Conservation (phyloP, 2,797 vertebrate genomes). For the Sphenopsis melanotis region DNA sequence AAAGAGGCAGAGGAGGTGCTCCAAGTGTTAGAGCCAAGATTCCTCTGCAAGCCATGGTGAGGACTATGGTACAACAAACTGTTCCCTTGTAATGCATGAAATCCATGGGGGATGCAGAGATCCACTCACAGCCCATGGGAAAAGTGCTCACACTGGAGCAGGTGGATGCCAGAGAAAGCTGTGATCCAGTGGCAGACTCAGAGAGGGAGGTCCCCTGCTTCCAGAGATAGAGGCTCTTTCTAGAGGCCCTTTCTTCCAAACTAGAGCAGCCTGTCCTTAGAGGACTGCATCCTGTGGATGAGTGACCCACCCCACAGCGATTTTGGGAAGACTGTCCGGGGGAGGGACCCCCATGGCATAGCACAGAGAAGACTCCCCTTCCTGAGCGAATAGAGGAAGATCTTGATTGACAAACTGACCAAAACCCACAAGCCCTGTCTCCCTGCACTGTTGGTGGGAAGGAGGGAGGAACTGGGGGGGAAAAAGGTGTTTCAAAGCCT, state of each 20-base stretch:
- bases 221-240: not conserved
- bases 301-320: accelerated
- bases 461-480: not conserved
- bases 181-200: accelerated
- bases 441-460: accelerated
- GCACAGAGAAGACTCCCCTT: not conserved
- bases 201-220: not conserved
- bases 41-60: not conserved
- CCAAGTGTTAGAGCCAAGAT: accelerated
- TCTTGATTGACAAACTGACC: not conserved
- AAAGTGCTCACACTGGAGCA: accelerated
- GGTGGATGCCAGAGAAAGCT: not conserved
- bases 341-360: accelerated
- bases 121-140: not conserved
- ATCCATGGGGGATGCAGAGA: not conserved
- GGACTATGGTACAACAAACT: not conserved
- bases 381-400: accelerated
- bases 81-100: not conserved
- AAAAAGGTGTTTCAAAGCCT: not conserved
- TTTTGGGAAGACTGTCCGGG: not conserved
- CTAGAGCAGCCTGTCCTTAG: not conserved
- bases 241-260: not conserved
- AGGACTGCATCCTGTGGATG: not conserved
- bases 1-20: not conserved
- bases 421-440: no score